phyloP scores from a whole-genome alignment of 2,113 vertebrate genomes.

The Actinemys pallida region DNA sequence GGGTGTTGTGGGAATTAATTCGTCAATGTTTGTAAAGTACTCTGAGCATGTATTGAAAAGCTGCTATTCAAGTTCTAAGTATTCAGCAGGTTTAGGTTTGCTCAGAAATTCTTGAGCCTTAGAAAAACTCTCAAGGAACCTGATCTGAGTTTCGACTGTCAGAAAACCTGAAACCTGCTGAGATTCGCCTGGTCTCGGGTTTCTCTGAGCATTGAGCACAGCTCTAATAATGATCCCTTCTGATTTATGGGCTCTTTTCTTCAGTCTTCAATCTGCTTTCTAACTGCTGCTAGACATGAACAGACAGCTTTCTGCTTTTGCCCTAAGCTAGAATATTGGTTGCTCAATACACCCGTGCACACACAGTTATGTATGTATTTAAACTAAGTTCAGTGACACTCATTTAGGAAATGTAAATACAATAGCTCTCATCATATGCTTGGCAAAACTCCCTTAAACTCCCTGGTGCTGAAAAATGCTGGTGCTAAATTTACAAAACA shows the following conservation, averaged over 20 bases:
- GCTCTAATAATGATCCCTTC: neutral
- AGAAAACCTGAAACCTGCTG: conserved; percentile 43
- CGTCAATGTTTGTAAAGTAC: neutral
- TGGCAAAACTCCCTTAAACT: neutral
- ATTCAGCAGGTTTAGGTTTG: conserved; percentile 47
- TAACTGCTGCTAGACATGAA: neutral
- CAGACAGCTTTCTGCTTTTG: neutral
- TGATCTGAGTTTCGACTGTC: conserved; percentile 27
- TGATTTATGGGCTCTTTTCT: conserved; percentile 5
- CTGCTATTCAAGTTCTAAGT: conserved; percentile 5
- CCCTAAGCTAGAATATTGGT: neutral
- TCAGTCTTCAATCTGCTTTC: neutral
- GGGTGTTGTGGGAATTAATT: neutral
- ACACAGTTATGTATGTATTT: neutral
- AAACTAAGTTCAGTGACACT: neutral
- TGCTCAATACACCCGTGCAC: neutral
- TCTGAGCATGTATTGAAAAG: conserved; percentile 1
- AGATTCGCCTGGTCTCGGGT: conserved; percentile 31
- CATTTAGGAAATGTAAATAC: neutral
- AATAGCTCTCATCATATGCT: neutral
- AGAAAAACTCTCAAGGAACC: neutral
- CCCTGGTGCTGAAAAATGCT: neutral
- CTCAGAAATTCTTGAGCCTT: conserved; percentile 58
- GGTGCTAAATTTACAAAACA: neutral
- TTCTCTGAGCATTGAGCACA: conserved; percentile 42